Evolutionary conservation across 2,888 invertebrate species (phyloP).

Genomic region (Melinaea marsaeus): DNA sequence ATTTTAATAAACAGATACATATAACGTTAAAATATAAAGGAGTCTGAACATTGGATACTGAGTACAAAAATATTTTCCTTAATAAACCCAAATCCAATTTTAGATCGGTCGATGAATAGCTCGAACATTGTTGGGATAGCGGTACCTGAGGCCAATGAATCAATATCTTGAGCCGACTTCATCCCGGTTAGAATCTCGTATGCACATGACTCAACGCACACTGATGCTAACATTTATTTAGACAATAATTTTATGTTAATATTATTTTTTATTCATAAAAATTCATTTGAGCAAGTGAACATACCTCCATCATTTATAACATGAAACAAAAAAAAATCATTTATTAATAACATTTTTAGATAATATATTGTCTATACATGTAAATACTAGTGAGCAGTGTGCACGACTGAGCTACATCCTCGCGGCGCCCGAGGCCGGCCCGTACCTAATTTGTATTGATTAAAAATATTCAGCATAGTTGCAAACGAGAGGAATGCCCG

Average conservation of each 20-base stretch:
- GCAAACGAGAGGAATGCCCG: conserved; percentile 50
- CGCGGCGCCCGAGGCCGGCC: conserved; percentile 53
- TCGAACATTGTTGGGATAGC: conserved; percentile 37
- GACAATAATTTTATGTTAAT: conserved; percentile 7
- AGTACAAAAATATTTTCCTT: conserved; percentile 21
- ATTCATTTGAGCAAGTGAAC: no score
- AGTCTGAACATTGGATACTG: background rate
- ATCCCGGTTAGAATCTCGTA: conserved; percentile 58
- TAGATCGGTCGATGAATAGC: conserved; percentile 30
- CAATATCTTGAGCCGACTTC: conserved; percentile 68
- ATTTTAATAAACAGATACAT: background rate
- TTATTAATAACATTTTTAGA: background rate
- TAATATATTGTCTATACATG: conserved; percentile 12
- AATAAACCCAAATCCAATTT: conserved; percentile 27
- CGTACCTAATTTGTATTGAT: conserved; percentile 78
- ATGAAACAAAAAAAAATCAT: no score
- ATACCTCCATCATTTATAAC: no score
- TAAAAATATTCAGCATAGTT: conserved; percentile 79
- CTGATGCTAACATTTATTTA: conserved; percentile 28
- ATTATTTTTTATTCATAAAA: background rate
- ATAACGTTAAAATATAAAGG: no score
- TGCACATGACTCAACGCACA: conserved; percentile 51
- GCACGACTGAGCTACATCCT: conserved; percentile 43
- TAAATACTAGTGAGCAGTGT: conserved; percentile 33
- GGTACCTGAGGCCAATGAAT: conserved; percentile 64